Base-by-base conservation (phyloP, 2,888 invertebrate genomes). In the Lycaena phlaeas region DNA sequence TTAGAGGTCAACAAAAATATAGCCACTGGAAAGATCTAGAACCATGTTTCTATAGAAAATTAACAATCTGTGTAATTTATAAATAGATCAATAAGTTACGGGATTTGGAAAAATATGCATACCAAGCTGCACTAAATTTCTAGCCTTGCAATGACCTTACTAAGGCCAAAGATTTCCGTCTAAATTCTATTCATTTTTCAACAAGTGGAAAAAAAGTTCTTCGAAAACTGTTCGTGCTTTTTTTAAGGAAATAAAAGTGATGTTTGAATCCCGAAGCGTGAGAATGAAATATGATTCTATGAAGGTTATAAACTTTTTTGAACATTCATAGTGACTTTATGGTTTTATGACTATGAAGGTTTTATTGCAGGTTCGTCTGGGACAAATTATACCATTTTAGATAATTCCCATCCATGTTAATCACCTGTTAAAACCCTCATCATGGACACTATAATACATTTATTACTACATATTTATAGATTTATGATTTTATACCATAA, bases 231-330 rank as follows among this genome's bases (percentile, higher is more conserved):
- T n/a, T n/a, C n/a, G n/a, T n/a, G n/a, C n/a, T n/a, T n/a, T n/a
- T n/a, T n/a, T n/a, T n/a, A n/a, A n/a, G n/a, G n/a, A n/a, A n/a
- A n/a, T n/a, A n/a, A n/a, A n/a, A n/a, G n/a, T n/a, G n/a, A n/a
- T 15, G 6, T 30, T 14, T 15, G 15, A 30, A 10, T n/a, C n/a
- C n/a, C n/a, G 59, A 59, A 63, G 72, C 69, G 68, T 61, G 65
- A 70, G 62, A 64, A 74, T 81, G 64, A 81, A 69, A 72, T 81
- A 81, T 79, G 65, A 72, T 69, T 81, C 68, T 78, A 79, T 72
- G 65, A 65, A 54, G 54, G 68, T n/a, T 82, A 78, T 78, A 79
- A 66, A 41, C 61, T 59, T 73, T 70, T 57, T 49, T 46, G 48
- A 68, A 73, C 68, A 73, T 71, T 68, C 65, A 63, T 57, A 68